Evolutionary conservation across 2,113 vertebrate genomes (phyloP).

Genomic region (Channa argus): DNA sequence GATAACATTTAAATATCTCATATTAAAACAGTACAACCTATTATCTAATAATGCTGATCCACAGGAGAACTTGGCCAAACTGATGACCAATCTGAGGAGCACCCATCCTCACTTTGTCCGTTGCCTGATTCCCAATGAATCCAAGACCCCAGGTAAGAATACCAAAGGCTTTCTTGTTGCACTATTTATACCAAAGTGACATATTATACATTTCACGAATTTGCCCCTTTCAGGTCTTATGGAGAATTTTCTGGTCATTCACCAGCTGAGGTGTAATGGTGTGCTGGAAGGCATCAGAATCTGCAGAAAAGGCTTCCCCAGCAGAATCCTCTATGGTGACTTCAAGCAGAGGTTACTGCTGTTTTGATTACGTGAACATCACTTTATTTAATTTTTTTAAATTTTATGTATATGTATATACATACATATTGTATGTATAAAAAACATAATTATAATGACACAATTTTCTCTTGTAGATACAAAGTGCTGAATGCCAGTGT

Average conservation of each 20-base stretch:
- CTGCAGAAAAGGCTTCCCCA: slow-evolving; percentile 77
- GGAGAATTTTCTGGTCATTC: slow-evolving; percentile 73
- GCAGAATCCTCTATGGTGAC: slow-evolving; percentile 76
- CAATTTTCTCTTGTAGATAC: slow-evolving; percentile 49
- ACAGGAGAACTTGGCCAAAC: slow-evolving; percentile 40
- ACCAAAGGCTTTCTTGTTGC: too few relatives aligned
- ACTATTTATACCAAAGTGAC: not conserved
- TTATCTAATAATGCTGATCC: not conserved
- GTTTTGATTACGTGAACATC: too few relatives aligned
- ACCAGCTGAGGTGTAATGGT: slow-evolving; percentile 76
- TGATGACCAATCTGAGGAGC: slow-evolving; percentile 55
- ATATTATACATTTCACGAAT: not conserved
- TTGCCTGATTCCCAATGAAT: slow-evolving; percentile 46
- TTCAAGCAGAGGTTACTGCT: slow-evolving; percentile 57
- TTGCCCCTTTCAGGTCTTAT: slow-evolving; percentile 54
- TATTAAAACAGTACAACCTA: not conserved
- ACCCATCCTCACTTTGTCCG: slow-evolving; percentile 55
- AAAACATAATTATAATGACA: not conserved
- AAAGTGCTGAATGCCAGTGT: slow-evolving; percentile 84
- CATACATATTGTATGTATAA: too few relatives aligned
- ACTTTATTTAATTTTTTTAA: too few relatives aligned
- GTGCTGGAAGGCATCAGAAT: slow-evolving; percentile 77
- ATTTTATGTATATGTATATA: too few relatives aligned
- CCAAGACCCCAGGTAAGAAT: slow-evolving; percentile 16
- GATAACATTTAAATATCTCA: not conserved